Conservation (phyloP, 1,140 invertebrate species). For the Zaprionus africanus region DNA sequence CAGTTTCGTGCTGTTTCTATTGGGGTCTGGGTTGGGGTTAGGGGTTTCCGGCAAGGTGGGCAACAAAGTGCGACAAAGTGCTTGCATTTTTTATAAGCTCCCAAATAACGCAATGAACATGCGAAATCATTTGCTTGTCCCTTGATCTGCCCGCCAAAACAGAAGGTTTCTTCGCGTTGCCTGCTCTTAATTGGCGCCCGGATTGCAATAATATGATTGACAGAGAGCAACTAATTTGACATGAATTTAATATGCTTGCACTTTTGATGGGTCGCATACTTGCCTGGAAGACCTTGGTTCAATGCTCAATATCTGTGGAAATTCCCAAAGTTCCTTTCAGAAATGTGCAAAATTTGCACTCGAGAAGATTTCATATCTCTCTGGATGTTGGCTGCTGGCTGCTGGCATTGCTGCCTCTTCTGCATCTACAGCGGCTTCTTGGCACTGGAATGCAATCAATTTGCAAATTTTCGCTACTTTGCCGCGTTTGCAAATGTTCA, state of each 20-base stretch:
- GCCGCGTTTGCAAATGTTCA: slow-evolving; percentile 80
- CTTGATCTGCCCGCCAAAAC: not conserved
- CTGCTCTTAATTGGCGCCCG: slow-evolving; percentile 54
- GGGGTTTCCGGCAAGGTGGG: slow-evolving; percentile 12
- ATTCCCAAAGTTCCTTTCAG: slow-evolving; percentile 63
- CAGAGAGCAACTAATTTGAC: slow-evolving; percentile 18
- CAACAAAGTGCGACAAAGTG: slow-evolving; percentile 67
- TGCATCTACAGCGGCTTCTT: slow-evolving; percentile 27
- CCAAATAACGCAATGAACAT: slow-evolving; percentile 59
- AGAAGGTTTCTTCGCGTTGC: not conserved
- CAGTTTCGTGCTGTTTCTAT: not conserved
- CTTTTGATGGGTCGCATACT: slow-evolving; percentile 38
- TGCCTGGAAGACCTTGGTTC: slow-evolving; percentile 15
- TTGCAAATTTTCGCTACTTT: slow-evolving; percentile 83
- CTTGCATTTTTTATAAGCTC: slow-evolving; percentile 59
- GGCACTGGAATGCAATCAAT: slow-evolving; percentile 84
- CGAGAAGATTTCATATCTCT: slow-evolving; percentile 44
- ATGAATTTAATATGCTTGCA: slow-evolving; percentile 56
- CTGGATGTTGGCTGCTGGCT: slow-evolving; percentile 34
- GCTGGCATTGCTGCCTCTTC: not conserved
- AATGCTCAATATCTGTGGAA: slow-evolving; percentile 39
- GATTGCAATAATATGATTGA: slow-evolving; percentile 72
- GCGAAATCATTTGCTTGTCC: slow-evolving; percentile 28
- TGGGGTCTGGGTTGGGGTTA: slow-evolving; percentile 25
- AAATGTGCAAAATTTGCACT: slow-evolving; percentile 77